phyloP scores from a whole-genome alignment of 92 coral and sea anemone genomes.

The Porites evermanni region DNA sequence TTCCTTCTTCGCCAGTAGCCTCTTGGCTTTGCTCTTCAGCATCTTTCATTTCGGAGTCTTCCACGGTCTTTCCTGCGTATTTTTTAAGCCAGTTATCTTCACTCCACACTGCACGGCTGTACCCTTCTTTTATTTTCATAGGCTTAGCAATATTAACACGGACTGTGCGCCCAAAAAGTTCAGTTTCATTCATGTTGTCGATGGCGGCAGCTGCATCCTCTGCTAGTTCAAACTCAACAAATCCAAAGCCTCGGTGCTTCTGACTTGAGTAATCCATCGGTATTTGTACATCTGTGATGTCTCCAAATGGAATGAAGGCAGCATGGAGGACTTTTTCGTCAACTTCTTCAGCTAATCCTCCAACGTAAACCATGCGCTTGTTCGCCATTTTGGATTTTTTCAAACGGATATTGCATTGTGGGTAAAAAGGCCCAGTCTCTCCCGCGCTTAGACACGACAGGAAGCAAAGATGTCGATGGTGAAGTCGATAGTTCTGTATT shows the following conservation, averaged over 20 bases:
- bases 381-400: conserved; percentile 92
- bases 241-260: conserved; percentile 98
- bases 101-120: conserved; percentile 98
- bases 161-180: conserved; percentile 94
- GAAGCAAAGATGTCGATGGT: conserved; percentile 60
- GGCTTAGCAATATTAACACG: conserved; percentile 97
- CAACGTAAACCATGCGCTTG: conserved; percentile 99
- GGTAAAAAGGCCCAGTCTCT: conserved; percentile 58
- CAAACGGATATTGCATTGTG: conserved; percentile 42
- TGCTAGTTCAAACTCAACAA: conserved; percentile 97
- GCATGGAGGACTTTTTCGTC: conserved; percentile 99
- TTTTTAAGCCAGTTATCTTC: conserved; percentile 96
- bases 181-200: conserved; percentile 99
- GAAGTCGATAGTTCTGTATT: conserved; percentile 44
- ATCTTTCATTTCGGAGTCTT: conserved; percentile 60
- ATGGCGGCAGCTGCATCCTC: conserved; percentile 99
- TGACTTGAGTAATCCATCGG: conserved; percentile 95
- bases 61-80: conserved; percentile 89
- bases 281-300: conserved; percentile 98
- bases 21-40: conserved; percentile 59
- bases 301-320: conserved; percentile 98
- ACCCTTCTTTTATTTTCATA: conserved; percentile 98
- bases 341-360: conserved; percentile 99
- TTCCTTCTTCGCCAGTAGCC: conserved; percentile 59
- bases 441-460: conserved; percentile 22